Percentiles rank a stretch among this genome's conserved stretches.
Evolutionary conservation across 1,140 invertebrate genomes (phyloP).

Genomic region (Laupala kohalensis): DNA sequence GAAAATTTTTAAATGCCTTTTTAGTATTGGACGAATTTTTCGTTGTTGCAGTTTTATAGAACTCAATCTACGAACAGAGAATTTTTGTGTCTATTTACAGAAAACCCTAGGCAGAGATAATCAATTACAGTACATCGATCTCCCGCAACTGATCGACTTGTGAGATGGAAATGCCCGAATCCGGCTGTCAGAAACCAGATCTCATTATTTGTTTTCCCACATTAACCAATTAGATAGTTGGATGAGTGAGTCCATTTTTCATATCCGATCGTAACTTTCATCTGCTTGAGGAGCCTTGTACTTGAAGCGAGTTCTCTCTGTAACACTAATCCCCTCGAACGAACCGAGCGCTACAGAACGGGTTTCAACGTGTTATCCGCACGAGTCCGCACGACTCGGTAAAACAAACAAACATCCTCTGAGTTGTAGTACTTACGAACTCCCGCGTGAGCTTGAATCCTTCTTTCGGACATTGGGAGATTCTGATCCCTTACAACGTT

Average conservation of each 20-base stretch:
- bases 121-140: too few relatives aligned
- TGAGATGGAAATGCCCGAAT: background rate
- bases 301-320: too few relatives aligned
- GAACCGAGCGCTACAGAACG: background rate
- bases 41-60: too few relatives aligned
- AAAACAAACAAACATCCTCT: background rate
- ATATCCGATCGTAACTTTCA: background rate
- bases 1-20: too few relatives aligned
- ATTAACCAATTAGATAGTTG: background rate
- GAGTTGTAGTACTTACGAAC: background rate
- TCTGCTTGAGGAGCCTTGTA: too few relatives aligned
- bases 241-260: background rate
- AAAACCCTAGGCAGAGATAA: too few relatives aligned
- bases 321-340: background rate
- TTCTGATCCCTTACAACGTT: background rate
- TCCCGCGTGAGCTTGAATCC: background rate
- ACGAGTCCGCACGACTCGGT: background rate
- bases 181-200: background rate
- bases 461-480: background rate
- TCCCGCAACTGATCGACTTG: background rate
- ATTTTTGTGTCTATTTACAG: too few relatives aligned
- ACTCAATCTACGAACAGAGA: too few relatives aligned
- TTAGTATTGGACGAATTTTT: too few relatives aligned
- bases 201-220: background rate
- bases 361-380: background rate